Evolutionary conservation across 2,888 invertebrate genomes (phyloP), one percentile per base, ranked within the genome.

Genomic region (Heteromurus nitidus): DNA sequence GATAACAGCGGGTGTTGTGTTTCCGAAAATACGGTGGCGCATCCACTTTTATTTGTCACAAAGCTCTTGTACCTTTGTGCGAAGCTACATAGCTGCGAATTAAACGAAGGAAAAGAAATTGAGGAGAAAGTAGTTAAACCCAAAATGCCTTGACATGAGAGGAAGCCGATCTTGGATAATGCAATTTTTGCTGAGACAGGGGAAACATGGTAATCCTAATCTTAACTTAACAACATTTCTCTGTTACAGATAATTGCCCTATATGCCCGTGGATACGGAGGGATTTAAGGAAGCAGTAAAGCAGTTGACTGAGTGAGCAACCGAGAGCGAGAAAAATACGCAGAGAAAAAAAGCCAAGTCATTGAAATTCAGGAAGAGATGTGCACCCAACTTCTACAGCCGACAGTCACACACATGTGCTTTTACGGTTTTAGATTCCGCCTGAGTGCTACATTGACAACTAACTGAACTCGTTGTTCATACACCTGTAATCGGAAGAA

Each of bases 161-260:
- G 47, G n/a, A 3, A 16, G n/a, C 11, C 13, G 22, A 55, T 55
- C n/a, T 16, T 5, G 18, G 31, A 20, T 36, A 64, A 64, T 64
- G 64, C 64, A 64, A 64, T 64, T 62, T 64, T 44, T 36, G 64
- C 42, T 64, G 20, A 24, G 42, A 36, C 22, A 44, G 18, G 64
- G 28, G 44, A 58, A 70, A 24, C 26, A 30, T n/a, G 18, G 22
- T 24, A 64, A 50, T 64, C 64, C 65, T 42, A 67, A 44, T 67
- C 75, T 42, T 58, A 58, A 42, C 75, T 42, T 67, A 53, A 31
- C 72, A 60, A 44, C 65, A 31, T 67, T 67, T 67, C 58, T 53
- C 55, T 75, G 42, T 67, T 36, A 30, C 60, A 60, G 68, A 76
- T 68, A 68, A 76, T 76, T 76, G 76, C 31, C 68, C 30, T 60